These are phyloP conservation scores for Drosophila athabasca DNA, from an alignment of 1,140 invertebrate species.

Conservation along the genomic window DNA sequence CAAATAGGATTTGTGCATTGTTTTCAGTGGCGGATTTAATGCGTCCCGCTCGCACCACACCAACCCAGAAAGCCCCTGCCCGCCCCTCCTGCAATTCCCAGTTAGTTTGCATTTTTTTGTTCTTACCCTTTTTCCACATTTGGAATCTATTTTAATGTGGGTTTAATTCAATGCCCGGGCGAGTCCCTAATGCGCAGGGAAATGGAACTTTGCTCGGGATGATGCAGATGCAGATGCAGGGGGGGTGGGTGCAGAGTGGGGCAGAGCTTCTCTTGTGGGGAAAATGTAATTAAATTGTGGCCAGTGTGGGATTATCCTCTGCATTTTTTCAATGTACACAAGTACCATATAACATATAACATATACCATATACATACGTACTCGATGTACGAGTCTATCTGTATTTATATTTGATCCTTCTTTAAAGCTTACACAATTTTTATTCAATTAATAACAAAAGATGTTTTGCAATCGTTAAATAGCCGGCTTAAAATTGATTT, in stretches of 20 bases:
- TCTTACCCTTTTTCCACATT: constrained; percentile 18
- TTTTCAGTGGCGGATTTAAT: constrained; percentile 76
- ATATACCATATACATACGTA: neutral
- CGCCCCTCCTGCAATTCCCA: neutral
- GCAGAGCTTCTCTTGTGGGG: constrained; percentile 45
- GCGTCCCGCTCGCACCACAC: neutral
- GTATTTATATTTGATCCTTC: neutral
- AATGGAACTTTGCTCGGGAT: neutral
- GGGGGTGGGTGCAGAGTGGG: neutral
- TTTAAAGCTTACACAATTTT: neutral
- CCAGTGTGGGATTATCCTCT: constrained; percentile 51
- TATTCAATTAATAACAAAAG: neutral
- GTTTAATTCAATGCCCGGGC: constrained; percentile 78
- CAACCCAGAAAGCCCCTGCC: neutral
- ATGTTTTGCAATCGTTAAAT: too few relatives aligned
- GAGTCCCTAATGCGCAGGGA: constrained; percentile 57
- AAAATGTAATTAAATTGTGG: constrained; percentile 80
- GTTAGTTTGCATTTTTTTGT: constrained; percentile 40
- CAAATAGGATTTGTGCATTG: constrained; percentile 81
- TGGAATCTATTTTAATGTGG: constrained; percentile 75
- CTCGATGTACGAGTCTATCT: too few relatives aligned
- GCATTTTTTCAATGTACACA: constrained; percentile 29
- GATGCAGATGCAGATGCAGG: neutral
- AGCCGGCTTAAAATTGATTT: too few relatives aligned
- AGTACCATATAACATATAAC: neutral